Percentiles rank a stretch among this genome's conserved stretches.
Evolutionary conservation across 2,888 invertebrate genomes (phyloP).

Genomic region (Bruchidius siliquastri): DNA sequence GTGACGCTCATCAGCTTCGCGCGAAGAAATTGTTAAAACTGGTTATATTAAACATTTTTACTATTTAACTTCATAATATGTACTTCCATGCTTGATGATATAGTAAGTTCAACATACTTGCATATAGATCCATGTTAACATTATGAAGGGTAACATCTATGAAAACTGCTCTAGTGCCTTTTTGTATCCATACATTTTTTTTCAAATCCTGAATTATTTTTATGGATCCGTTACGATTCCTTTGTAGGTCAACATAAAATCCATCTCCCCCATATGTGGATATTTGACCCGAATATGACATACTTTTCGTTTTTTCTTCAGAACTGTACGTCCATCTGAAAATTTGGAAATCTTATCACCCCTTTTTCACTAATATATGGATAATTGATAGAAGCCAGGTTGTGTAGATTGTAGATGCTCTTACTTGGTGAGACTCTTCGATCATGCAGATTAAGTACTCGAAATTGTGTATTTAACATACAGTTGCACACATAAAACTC

Average conservation of each 20-base stretch:
- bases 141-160: conserved; percentile 72
- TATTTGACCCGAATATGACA: conserved; percentile 49
- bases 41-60: too few species aligned
- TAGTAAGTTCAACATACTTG: neutral
- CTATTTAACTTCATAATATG: too few species aligned
- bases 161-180: conserved; percentile 63
- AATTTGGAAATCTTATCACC: conserved; percentile 13
- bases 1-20: too few species aligned
- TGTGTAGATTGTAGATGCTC: too few species aligned
- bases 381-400: too few species aligned
- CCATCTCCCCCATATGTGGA: conserved; percentile 55
- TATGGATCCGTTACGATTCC: conserved; percentile 43
- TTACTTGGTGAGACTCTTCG: too few species aligned
- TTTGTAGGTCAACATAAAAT: conserved; percentile 52
- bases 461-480: too few species aligned
- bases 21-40: too few species aligned
- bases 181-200: conserved; percentile 59
- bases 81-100: too few species aligned
- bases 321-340: conserved; percentile 48
- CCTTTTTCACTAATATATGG: neutral
- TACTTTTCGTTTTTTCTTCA: conserved; percentile 42
- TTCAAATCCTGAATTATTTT: conserved; percentile 51
- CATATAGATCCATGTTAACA: conserved; percentile 58
- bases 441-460: too few species aligned
- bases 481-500: too few species aligned